Base-by-base conservation (phyloP, 2,113 vertebrate genomes). In the Syngnathus floridae region DNA sequence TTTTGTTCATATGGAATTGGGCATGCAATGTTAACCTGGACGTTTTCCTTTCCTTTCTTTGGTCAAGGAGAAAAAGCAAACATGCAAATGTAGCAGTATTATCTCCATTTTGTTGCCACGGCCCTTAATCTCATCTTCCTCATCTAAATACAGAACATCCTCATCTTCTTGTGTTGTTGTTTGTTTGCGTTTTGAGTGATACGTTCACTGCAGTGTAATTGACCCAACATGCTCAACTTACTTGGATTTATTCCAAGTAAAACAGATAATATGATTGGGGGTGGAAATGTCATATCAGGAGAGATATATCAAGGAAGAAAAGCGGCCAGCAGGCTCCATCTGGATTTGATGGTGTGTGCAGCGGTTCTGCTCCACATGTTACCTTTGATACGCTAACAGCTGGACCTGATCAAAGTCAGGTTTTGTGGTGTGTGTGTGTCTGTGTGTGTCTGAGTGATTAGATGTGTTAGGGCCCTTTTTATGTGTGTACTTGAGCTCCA, bases 341-440 rank as follows among this genome's bases (percentile, higher is more conserved):
- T 87, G 88, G 86, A 83, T 46, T 71, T 77, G 83, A 87, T 89
- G 74, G 65, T 70, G 74, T 85, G 78, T 56, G 74, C 72, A 82
- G 84, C 75, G 72, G 81, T 78, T 74, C 76, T 45, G 55, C 84
- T 82, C 81, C 79, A 81, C 82, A 82, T 71, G 84, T 65, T 64
- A 82, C 74, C 80, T 87, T 84, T 88, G 85, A 87, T 84, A 82
- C 17, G 22, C 75, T 84, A 78, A 73, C 82, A 87, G 83, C 84
- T 87, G 82, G 75, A 70, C 46, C 71, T 75, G 76, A 87, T 88
- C 68, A 82, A 87, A 80, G 64, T 58, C 52, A 75, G 84, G 77
- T 83, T 80, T 80, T 82, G 76, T 64, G 77, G 67, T 72, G 75
- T 62, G 49, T 73, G 71, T 70, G 71, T 74, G 63, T 38, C 13